Conservation (phyloP, 2,113 vertebrate genomes). For the Propithecus coquereli region DNA sequence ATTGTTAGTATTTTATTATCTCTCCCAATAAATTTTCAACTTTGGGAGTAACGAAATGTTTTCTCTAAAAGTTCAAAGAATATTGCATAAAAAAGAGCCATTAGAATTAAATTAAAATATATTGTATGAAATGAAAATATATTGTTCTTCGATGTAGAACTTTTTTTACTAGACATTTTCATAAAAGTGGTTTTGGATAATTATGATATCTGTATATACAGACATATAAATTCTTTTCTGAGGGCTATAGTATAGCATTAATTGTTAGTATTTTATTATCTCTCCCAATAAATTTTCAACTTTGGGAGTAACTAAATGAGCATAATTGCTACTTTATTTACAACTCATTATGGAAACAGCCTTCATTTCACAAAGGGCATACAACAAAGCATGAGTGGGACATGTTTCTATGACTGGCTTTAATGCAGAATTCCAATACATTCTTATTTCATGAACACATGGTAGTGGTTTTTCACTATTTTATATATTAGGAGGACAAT, state of each 20-base stretch:
- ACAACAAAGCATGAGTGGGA: constrained; percentile 55
- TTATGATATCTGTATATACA: background rate
- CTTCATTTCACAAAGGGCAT: constrained; percentile 64
- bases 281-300: constrained; percentile 6
- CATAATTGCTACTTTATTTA: constrained; percentile 53
- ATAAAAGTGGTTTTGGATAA: background rate
- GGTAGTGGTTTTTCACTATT: constrained; percentile 29
- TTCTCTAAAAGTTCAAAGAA: background rate
- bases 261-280: background rate
- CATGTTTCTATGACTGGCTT: constrained; percentile 33
- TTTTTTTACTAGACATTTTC: background rate
- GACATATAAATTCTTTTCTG: background rate
- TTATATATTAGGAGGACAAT: background rate
- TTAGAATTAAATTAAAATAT: background rate
- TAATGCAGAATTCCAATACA: constrained; percentile 51
- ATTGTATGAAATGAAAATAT: no score
- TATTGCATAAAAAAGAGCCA: background rate
- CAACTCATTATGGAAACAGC: constrained; percentile 72
- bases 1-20: background rate
- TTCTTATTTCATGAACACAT: constrained; percentile 75
- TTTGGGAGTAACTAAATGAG: constrained; percentile 18
- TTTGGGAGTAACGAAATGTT: background rate
- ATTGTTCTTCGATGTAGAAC: no score
- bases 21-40: constrained; percentile 6
- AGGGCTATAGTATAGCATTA: background rate